Conservation (phyloP, 2,113 vertebrate genomes). For the Phrynocephalus versicolor region DNA sequence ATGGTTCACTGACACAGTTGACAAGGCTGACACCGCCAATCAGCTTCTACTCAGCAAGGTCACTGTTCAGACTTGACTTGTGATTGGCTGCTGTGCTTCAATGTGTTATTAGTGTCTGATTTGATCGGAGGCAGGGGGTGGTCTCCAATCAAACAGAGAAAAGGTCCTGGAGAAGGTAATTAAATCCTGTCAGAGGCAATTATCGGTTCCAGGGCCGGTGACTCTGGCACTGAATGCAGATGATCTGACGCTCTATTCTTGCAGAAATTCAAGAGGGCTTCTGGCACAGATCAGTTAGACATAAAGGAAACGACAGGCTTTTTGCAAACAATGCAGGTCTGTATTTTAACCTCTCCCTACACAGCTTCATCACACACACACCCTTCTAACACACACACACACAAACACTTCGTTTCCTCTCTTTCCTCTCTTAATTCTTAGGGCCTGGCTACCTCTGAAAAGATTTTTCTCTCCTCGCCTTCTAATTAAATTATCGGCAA, state of each 20-base stretch:
- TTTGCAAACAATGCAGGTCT: slow-evolving; percentile 80
- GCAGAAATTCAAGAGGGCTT: slow-evolving; percentile 80
- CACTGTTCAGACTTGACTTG: slow-evolving; percentile 74
- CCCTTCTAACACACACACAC: background rate
- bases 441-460: slow-evolving; percentile 73
- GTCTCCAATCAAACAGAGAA: slow-evolving; percentile 89
- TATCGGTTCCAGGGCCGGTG: slow-evolving; percentile 87
- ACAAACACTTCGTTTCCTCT: background rate
- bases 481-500: slow-evolving; percentile 78
- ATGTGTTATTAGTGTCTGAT: slow-evolving; percentile 86
- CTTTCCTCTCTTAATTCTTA: slow-evolving; percentile 23
- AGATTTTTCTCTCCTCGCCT: slow-evolving; percentile 69
- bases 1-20: slow-evolving; percentile 77
- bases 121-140: slow-evolving; percentile 86
- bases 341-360: slow-evolving; percentile 74
- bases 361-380: too few relatives aligned
- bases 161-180: slow-evolving; percentile 90
- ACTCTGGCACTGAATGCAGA: slow-evolving; percentile 89
- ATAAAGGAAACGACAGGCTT: slow-evolving; percentile 80
- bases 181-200: slow-evolving; percentile 93
- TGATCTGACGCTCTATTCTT: slow-evolving; percentile 84
- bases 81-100: slow-evolving; percentile 84
- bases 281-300: slow-evolving; percentile 78
- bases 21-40: slow-evolving; percentile 86
- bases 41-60: slow-evolving; percentile 88